Evolutionary conservation across 1,140 invertebrate species (phyloP), one percentile per base, ranked within the genome.

Genomic region (Platyscapa corneri): DNA sequence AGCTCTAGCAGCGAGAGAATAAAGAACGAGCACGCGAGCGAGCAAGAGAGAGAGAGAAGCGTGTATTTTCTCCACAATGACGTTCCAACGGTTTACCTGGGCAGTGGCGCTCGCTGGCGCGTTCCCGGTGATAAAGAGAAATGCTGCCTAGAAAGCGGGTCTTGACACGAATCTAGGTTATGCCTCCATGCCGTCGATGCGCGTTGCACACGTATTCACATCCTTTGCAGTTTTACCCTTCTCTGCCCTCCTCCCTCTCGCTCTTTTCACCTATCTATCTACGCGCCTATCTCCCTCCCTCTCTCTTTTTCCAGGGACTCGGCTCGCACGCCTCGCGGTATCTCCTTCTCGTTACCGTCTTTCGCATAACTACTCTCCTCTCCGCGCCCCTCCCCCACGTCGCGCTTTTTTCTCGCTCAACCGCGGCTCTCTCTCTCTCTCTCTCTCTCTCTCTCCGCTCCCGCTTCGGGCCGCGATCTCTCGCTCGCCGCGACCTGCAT

Each of bases 61-160:
- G 77, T 37, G 56, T 81, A 89, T 90, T 90, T 91, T 91, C 89
- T 91, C 89, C 60, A 86, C 87, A 83, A 90, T 90, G 88, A 88
- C 88, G 87, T 87, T 87, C 87, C 88, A 89, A 89, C 88, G 87
- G 87, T 88, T 89, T 86, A 89, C 88, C 88, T 88, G 87, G 87
- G 88, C 88, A 90, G 49, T 70, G 37, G 53, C 80, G 65, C 39
- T 78, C 89, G 70, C 27, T 74, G 87, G 85, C 86, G 88, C 89
- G 87, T 88, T 90, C 88, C 85, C 86, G 89, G 90, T 92, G 91
- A 92, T 93, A 93, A 93, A 93, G 92, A 93, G 92, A 93, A 93
- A 93, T 93, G 92, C 90, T 92, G 91, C 89, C 92, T 93, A 93
- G 93, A 93, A 93, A 93, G 93, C 93, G 93, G 92, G 93, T 93